These are phyloP conservation scores for Phengaris alcon DNA, from an alignment of 2,888 invertebrate genomes.

Conservation along the genomic window DNA sequence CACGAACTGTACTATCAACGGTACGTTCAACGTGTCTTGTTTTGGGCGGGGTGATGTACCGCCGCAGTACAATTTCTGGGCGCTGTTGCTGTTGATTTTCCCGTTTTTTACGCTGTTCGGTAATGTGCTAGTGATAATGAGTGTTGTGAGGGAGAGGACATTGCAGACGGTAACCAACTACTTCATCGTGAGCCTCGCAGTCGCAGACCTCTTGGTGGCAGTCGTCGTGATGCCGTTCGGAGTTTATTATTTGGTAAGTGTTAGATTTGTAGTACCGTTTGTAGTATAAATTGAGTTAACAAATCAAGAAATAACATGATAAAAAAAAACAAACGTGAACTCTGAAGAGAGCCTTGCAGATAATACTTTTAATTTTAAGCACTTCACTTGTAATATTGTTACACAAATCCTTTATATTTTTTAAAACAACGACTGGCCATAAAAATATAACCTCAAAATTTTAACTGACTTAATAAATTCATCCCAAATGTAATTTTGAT, in stretches of 20 bases:
- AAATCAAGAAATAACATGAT: neutral
- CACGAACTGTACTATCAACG: conserved; percentile 74
- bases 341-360: no score
- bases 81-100: conserved; percentile 91
- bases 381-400: no score
- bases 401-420: no score
- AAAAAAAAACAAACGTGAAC: no score
- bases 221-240: conserved; percentile 99
- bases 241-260: conserved; percentile 98
- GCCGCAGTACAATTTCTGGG: conserved; percentile 89
- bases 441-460: no score
- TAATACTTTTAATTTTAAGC: no score
- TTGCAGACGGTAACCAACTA: conserved; percentile 99
- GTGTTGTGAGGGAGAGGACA: conserved; percentile 94
- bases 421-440: no score
- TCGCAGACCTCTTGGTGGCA: conserved; percentile 97
- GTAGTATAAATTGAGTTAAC: neutral
- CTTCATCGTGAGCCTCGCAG: conserved; percentile 98
- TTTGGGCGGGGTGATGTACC: conserved; percentile 51
- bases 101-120: conserved; percentile 97
- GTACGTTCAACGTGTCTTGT: conserved; percentile 73
- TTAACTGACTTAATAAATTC: neutral
- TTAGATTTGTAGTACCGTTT: neutral
- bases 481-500: conserved; percentile 13
- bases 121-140: conserved; percentile 97